Conservation (phyloP, 2,888 invertebrate species). For the Tineola bisselliella region DNA sequence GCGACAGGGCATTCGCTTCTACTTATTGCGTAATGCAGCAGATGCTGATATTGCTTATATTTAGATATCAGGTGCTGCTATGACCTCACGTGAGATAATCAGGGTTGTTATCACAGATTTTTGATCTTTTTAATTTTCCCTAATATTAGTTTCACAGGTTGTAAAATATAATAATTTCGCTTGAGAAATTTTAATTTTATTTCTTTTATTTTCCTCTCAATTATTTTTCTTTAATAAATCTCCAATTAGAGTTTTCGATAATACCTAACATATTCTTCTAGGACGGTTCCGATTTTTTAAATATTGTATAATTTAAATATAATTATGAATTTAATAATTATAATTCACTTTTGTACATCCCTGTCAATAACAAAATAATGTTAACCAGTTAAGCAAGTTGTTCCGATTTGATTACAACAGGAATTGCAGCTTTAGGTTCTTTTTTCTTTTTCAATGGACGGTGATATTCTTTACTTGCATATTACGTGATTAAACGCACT, state of each 20-base stretch:
- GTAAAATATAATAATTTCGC: too few relatives aligned
- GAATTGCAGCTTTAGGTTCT: slow-evolving; percentile 31
- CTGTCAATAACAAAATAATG: background rate
- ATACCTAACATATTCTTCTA: too few relatives aligned
- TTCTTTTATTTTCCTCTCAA: too few relatives aligned
- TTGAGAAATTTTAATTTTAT: too few relatives aligned
- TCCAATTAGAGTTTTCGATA: too few relatives aligned
- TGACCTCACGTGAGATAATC: slow-evolving; percentile 38
- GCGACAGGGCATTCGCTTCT: slow-evolving; percentile 42
- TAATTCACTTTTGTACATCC: background rate
- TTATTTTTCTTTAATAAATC: too few relatives aligned
- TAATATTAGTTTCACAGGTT: too few relatives aligned
- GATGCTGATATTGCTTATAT: slow-evolving; percentile 50
- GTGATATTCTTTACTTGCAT: background rate
- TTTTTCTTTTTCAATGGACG: slow-evolving; percentile 1
- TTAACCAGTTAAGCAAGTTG: slow-evolving; percentile 41
- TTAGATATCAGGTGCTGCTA: slow-evolving; percentile 55
- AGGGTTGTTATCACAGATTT: slow-evolving; percentile 30
- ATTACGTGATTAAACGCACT: background rate
- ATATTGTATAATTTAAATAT: too few relatives aligned
- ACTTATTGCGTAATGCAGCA: slow-evolving; percentile 57
- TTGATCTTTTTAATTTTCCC: too few relatives aligned
- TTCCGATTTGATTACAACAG: slow-evolving; percentile 54
- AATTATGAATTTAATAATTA: too few relatives aligned
- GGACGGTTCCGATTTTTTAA: too few relatives aligned